Conservation (phyloP, 2,888 invertebrate genomes). For the Melitaea athalia region DNA sequence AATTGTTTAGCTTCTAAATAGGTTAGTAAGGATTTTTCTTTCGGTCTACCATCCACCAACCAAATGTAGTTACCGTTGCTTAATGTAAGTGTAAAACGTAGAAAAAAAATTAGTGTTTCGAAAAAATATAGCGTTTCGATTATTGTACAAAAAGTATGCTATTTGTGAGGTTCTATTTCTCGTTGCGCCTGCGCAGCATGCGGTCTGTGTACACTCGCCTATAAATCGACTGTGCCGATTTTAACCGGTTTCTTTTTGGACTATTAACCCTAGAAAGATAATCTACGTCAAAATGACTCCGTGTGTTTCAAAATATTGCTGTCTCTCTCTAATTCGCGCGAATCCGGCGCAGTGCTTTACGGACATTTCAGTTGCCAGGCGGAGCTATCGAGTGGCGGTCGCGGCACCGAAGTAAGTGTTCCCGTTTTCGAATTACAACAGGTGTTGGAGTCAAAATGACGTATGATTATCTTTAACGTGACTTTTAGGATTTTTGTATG, state of each 20-base stretch:
- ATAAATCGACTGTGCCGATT: constrained; percentile 8
- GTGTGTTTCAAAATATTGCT: too few species aligned
- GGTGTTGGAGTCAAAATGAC: too few species aligned
- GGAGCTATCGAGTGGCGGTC: too few species aligned
- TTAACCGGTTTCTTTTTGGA: not conserved
- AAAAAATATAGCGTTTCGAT: not conserved
- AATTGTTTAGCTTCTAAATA: too few species aligned
- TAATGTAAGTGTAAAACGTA: not conserved
- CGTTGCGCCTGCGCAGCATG: not conserved
- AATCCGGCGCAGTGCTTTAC: too few species aligned
- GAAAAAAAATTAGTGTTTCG: not conserved
- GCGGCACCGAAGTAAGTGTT: too few species aligned
- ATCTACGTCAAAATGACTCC: not conserved
- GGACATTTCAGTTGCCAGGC: too few species aligned
- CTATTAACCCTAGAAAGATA: not conserved
- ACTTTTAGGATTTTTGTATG: too few species aligned
- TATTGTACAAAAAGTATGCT: not conserved
- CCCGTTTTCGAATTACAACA: too few species aligned
- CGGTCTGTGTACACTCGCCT: constrained; percentile 2
- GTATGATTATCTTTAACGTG: too few species aligned
- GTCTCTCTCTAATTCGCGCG: too few species aligned
- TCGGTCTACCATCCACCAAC: not conserved
- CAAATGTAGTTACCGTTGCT: not conserved
- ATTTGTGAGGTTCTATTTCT: not conserved
- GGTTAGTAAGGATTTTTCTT: not conserved